A percentile compares a stretch with the other conserved stretches of the same genome.
Conservation (phyloP, 2,797 vertebrate species). For the Odontamblyopus lacepedii region DNA sequence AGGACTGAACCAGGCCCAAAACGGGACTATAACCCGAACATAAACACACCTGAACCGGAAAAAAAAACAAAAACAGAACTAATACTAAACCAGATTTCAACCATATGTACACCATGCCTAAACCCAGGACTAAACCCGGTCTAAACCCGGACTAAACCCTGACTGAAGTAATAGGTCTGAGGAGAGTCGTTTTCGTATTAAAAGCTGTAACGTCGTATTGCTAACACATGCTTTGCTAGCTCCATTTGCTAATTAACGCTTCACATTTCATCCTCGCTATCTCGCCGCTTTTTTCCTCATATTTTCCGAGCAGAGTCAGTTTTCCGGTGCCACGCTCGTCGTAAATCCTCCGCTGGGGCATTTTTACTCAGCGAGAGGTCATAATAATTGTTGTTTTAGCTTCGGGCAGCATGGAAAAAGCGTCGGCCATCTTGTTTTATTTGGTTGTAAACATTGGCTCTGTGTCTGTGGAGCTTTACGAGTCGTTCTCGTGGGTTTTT, state of each 20-base stretch:
- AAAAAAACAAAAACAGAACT: too few relatives aligned
- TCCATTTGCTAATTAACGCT: conserved; percentile 56
- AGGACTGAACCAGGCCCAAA: too few relatives aligned
- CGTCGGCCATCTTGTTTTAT: conserved; percentile 17
- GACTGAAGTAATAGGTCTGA: too few relatives aligned
- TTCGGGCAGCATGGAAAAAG: conserved; percentile 41
- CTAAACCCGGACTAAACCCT: too few relatives aligned
- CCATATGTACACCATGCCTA: too few relatives aligned
- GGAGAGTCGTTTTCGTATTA: too few relatives aligned
- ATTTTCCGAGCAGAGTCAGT: conserved; percentile 29
- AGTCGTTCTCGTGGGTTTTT: conserved; percentile 21
- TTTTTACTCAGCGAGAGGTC: conserved; percentile 59
- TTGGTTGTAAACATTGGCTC: conserved; percentile 31
- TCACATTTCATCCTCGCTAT: conserved; percentile 30
- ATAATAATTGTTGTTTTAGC: conserved; percentile 36
- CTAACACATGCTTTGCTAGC: conserved; percentile 1
- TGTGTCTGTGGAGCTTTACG: conserved; percentile 20
- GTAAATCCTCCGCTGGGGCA: conserved; percentile 41
- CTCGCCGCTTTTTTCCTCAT: conserved; percentile 30
- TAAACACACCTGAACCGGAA: too few relatives aligned
- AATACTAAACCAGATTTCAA: too few relatives aligned
- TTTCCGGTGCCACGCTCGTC: conserved; percentile 23
- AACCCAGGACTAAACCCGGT: too few relatives aligned
- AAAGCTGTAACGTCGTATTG: conserved; percentile 10
- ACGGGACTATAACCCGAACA: too few relatives aligned